These are phyloP conservation scores for Fundulus diaphanus DNA, from an alignment of 2,797 vertebrate genomes.

Conservation along the genomic window DNA sequence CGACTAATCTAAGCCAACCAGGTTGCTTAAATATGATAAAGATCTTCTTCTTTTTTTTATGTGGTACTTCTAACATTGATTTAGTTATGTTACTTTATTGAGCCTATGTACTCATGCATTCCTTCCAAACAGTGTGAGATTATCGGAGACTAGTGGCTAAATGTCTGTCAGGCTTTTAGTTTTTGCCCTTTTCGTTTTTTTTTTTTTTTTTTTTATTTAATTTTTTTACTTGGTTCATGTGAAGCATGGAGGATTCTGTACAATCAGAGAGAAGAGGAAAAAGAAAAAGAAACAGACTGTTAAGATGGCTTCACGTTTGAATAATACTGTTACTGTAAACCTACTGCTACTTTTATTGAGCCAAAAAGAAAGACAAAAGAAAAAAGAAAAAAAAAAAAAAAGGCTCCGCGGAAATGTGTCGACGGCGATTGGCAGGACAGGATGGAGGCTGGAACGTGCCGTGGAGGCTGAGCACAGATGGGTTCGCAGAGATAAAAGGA, in stretches of 20 bases:
- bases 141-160: conserved; percentile 61
- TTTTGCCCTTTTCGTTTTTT: conserved; percentile 32
- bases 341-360: conserved; percentile 69
- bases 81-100: conserved; percentile 56
- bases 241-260: conserved; percentile 56
- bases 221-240: conserved; percentile 42
- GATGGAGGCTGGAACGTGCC: conserved; percentile 37
- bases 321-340: conserved; percentile 69
- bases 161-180: conserved; percentile 42
- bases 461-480: conserved; percentile 43
- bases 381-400: conserved; percentile 20
- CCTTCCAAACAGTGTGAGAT: conserved; percentile 56
- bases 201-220: conserved; percentile 44
- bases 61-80: conserved; percentile 62
- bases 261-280: conserved; percentile 54
- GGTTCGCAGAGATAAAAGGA: conserved; percentile 20
- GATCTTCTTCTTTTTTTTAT: conserved; percentile 61
- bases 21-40: conserved; percentile 68
- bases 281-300: conserved; percentile 44
- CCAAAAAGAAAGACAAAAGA: no score
- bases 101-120: conserved; percentile 61
- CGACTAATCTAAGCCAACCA: conserved; percentile 74
- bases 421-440: conserved; percentile 44
- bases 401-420: conserved; percentile 52
- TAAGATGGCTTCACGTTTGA: conserved; percentile 44